Conservation (phyloP, 2,888 invertebrate genomes). For the Galeopsomyia nigrocyanea region DNA sequence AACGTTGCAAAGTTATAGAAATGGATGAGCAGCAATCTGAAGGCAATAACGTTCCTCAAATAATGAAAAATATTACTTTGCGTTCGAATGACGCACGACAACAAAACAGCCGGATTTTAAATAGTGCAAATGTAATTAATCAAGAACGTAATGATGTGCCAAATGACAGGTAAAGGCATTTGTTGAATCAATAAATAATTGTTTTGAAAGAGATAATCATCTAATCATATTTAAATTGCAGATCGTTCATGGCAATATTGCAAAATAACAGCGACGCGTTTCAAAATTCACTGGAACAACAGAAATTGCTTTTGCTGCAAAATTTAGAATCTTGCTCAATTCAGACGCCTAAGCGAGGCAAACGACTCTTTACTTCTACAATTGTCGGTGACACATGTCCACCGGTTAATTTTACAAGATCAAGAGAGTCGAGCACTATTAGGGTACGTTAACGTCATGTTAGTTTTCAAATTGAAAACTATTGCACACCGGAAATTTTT, state of each 20-base stretch:
- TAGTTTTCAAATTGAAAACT: not conserved
- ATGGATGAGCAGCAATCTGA: no score
- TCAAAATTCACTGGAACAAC: not conserved
- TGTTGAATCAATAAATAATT: no score
- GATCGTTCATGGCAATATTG: constrained; percentile 10
- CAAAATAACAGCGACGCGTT: constrained; percentile 17
- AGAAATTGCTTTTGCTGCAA: constrained; percentile 20
- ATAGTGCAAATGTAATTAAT: not conserved
- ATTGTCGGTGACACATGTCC: constrained; percentile 18
- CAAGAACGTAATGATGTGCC: constrained; percentile 2
- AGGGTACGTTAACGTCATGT: constrained; percentile 9
- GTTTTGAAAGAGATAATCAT: no score
- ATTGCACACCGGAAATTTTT: constrained; percentile 12
- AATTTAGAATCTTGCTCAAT: constrained; percentile 40
- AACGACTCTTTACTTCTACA: constrained; percentile 37
- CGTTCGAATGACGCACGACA: no score
- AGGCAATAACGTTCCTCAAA: no score
- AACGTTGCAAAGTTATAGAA: not conserved
- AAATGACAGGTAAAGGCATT: constrained; percentile 7
- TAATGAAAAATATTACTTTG: no score
- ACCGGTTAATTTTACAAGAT: not conserved
- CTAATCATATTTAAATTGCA: not conserved
- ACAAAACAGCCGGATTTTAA: not conserved
- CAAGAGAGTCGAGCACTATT: not conserved
- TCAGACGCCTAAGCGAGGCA: not conserved